Evolutionary conservation across 2,888 invertebrate genomes (phyloP).

Genomic region (Chrysina gloriosa): DNA sequence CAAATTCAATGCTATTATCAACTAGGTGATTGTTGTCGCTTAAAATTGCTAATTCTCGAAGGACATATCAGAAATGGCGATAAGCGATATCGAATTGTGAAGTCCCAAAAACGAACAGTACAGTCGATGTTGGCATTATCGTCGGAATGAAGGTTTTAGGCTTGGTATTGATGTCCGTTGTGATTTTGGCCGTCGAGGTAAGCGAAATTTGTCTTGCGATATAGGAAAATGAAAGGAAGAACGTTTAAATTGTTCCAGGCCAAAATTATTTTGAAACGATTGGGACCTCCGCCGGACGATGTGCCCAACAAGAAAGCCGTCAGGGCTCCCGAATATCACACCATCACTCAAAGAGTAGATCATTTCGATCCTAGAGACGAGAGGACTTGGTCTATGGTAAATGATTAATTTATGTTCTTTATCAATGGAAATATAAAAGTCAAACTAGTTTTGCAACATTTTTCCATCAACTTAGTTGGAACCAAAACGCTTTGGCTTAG

Average conservation of each 20-base stretch:
- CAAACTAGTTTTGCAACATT: too few species aligned
- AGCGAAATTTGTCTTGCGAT: not conserved
- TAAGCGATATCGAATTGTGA: not conserved
- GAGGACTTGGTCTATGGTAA: slow-evolving; percentile 69
- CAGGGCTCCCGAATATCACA: slow-evolving; percentile 37
- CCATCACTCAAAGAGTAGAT: slow-evolving; percentile 64
- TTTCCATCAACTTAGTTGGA: too few species aligned
- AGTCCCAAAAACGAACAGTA: not conserved
- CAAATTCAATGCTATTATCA: not conserved
- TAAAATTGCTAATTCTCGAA: not conserved
- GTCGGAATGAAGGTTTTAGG: too few species aligned
- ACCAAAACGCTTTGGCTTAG: too few species aligned
- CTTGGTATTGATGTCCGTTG: not conserved
- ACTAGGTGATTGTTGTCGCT: not conserved
- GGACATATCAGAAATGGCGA: not conserved
- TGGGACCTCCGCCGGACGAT: slow-evolving; percentile 44
- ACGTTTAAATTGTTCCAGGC: too few species aligned
- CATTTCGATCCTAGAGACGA: slow-evolving; percentile 68
- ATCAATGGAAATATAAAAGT: too few species aligned
- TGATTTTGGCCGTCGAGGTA: not conserved
- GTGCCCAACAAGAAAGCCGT: slow-evolving; percentile 34
- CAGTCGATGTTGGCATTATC: not conserved
- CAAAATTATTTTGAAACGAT: not conserved
- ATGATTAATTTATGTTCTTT: too few species aligned
- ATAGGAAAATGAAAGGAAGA: too few species aligned